Percentiles rank a stretch among this genome's conserved stretches.
Evolutionary conservation across 92 coral and sea anemone genomes (phyloP).

Genomic region (Hydrozoanthus gracilis): DNA sequence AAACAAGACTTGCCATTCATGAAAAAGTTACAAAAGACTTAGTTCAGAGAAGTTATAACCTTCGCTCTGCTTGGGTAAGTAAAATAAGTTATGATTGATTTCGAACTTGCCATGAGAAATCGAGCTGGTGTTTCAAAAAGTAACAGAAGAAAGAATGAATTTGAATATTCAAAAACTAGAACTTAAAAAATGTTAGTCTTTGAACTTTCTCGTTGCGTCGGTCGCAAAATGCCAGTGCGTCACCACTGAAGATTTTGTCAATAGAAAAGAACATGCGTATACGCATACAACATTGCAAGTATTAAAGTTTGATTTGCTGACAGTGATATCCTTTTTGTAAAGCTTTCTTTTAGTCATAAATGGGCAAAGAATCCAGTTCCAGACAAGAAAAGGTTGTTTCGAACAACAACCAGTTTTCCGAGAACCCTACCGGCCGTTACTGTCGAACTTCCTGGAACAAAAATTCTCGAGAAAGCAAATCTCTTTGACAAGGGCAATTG

Average conservation of each 20-base stretch:
- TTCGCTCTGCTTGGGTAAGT: background rate
- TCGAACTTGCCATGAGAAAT: background rate
- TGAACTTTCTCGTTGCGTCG: too few relatives aligned
- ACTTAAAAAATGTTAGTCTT: background rate
- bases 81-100: background rate
- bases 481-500: background rate
- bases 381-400: background rate
- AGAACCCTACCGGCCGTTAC: background rate
- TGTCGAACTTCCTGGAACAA: background rate
- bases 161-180: background rate
- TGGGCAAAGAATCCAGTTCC: background rate
- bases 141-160: too few relatives aligned
- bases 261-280: too few relatives aligned
- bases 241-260: background rate
- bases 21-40: constrained; percentile 39
- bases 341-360: background rate
- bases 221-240: background rate
- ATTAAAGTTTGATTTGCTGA: too few relatives aligned
- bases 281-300: too few relatives aligned
- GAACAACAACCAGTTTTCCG: background rate
- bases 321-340: background rate
- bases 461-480: background rate
- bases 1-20: constrained; percentile 50
- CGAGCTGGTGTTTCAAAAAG: background rate
- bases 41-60: constrained; percentile 11